Evolutionary conservation across 2,113 vertebrate genomes (phyloP), one percentile per base, ranked within the genome.

Genomic region (Zosterops japonicus): DNA sequence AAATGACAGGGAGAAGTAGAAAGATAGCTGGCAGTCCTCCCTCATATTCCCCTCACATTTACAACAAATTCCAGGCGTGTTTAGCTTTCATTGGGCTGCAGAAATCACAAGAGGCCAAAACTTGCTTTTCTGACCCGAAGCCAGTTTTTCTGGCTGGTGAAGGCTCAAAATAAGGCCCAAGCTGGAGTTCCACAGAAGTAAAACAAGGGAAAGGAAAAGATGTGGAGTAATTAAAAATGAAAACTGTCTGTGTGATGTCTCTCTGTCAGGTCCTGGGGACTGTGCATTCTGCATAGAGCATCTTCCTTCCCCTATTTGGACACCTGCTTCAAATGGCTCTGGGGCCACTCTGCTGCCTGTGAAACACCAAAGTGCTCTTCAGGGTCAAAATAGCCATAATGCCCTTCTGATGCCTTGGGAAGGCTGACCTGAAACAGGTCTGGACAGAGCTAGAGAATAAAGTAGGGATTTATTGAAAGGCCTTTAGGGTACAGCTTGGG

Each of bases 271-370:
- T 24, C 63, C 56, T 47, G 35, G 18, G 14, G 17, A 9, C 46
- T 36, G 5, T 12, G 39, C 8, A 7, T 6, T 50, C 52, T 50
- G 49, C 57, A 9, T 4, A 7, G 14, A 63, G 9, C 19, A 55
- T 28, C 70, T 35, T 76, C 47, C 59, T 59, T 64, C 25, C 19
- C 19, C 16, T 9, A 0, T 42, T 27, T 25, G 35, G 53, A 22
- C 25, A 28, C 22, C 17, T 35, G 33, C 35, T 80, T 52, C 36
- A 19, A 56, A 47, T 5, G 4, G 21, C 7, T 21, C 29, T 35
- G 28, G n/a, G 7, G 10, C 22, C 59, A 57, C 36, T 8, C 0
- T 53, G 0, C 18, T 75, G 56, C 17, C 76, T 3, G 0, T 39
- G 57, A 69, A 80, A 71, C 52, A 57, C 36, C n/a, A 5, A 57